Conservation (phyloP, 2,797 vertebrate species). For the Benthosema pterotum region DNA sequence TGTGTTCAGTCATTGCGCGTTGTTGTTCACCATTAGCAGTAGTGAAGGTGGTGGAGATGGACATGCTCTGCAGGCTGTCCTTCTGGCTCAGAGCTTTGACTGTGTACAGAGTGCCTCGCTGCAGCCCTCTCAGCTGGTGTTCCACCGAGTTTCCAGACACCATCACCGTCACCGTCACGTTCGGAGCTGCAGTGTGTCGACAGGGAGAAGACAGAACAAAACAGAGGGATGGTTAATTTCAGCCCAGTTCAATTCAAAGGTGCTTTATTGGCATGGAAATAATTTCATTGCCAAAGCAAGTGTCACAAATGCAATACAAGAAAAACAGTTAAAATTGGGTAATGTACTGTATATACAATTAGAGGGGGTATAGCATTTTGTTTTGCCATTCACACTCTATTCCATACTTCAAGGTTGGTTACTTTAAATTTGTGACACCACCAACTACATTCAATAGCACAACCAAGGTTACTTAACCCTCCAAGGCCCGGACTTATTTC, state of each 20-base stretch:
- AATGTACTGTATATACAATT: no score
- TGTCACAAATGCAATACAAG: no score
- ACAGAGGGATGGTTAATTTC: neutral
- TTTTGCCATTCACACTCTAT: no score
- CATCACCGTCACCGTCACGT: conserved; percentile 83
- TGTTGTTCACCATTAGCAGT: conserved; percentile 75
- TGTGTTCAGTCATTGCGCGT: conserved; percentile 1
- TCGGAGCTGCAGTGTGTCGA: conserved; percentile 67
- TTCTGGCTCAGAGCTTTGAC: conserved; percentile 84
- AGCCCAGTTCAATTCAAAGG: no score
- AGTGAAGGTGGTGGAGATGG: conserved; percentile 82
- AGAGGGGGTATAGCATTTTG: no score
- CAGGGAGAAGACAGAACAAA: conserved; percentile 8
- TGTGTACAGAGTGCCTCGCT: conserved; percentile 82
- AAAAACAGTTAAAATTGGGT: no score
- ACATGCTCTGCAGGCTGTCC: conserved; percentile 81
- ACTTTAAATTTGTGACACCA: no score
- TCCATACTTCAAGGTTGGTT: no score
- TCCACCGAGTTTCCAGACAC: conserved; percentile 82
- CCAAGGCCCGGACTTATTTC: no score
- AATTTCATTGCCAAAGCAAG: no score
- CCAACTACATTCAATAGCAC: neutral
- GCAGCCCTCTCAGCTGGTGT: conserved; percentile 80
- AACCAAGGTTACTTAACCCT: neutral
- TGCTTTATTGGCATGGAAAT: no score